These are phyloP conservation scores for Pteromalus puparum DNA, from an alignment of 1,140 invertebrate genomes.

Conservation along the genomic window DNA sequence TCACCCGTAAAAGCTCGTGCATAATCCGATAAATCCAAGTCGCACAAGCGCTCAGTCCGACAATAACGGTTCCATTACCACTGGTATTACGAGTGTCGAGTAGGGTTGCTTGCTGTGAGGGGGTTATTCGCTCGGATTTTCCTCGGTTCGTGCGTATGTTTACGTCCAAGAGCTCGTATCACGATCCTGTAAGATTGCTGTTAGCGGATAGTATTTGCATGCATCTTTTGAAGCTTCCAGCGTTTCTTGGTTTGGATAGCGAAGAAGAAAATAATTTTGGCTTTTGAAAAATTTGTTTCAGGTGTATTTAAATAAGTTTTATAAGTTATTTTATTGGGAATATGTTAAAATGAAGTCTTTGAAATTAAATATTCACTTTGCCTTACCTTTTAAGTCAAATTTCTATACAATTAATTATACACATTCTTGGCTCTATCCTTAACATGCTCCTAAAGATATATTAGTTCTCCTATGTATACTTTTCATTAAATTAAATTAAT, in stretches of 20 bases:
- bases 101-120: neutral
- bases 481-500: neutral
- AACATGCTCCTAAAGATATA: neutral
- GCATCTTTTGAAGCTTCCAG: neutral
- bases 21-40: constrained; percentile 16
- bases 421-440: too few species aligned
- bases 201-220: neutral
- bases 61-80: constrained; percentile 24
- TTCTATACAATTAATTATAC: too few species aligned
- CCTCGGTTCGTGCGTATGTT: neutral
- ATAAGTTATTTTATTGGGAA: too few species aligned
- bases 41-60: neutral
- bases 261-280: too few species aligned
- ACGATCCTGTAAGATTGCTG: neutral
- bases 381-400: too few species aligned
- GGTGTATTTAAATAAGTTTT: too few species aligned
- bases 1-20: neutral
- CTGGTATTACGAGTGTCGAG: neutral
- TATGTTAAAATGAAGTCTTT: too few species aligned
- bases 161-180: neutral
- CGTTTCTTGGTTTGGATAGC: neutral
- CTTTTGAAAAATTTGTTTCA: too few species aligned
- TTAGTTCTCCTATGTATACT: neutral
- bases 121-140: constrained; percentile 4
- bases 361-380: too few species aligned